Percentiles rank a stretch among this genome's conserved stretches.
Conservation (phyloP, 2,113 vertebrate species). For the Gallinago undulata region DNA sequence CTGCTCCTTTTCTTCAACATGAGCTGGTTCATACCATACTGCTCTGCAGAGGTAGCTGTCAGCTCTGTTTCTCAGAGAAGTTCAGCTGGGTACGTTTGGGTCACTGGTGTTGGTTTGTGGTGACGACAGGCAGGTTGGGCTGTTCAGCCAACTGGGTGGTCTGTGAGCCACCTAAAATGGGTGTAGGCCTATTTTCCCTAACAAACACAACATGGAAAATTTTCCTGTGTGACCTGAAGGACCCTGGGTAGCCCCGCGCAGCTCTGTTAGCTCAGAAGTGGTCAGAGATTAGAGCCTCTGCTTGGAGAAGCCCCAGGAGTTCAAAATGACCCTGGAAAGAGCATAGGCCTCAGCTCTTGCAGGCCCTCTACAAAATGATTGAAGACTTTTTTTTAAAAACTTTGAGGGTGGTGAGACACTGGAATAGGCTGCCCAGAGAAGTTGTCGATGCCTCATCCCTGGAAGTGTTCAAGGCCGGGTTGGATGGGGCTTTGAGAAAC, state of each 20-base stretch:
- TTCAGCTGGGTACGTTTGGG: not conserved
- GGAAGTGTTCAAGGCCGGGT: not conserved
- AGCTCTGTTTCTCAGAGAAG: not conserved
- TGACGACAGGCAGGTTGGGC: not conserved
- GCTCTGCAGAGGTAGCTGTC: not conserved
- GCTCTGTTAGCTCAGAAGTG: not conserved
- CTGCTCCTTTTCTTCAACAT: not conserved
- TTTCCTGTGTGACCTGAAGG: not conserved
- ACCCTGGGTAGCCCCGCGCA: not conserved
- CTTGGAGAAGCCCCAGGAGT: not conserved
- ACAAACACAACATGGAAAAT: not conserved
- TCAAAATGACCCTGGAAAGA: not conserved
- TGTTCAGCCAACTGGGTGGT: not conserved
- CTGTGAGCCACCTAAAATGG: not conserved
- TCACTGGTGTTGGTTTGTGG: fast-evolving
- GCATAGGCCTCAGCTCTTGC: not conserved
- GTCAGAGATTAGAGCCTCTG: not conserved
- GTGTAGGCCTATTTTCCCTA: not conserved
- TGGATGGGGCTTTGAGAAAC: not conserved
- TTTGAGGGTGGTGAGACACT: not conserved
- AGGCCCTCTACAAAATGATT: not conserved
- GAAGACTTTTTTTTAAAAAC: not conserved
- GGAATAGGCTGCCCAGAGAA: not conserved
- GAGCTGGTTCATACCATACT: not conserved
- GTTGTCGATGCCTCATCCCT: not conserved